phyloP scores from a whole-genome alignment of 2,888 invertebrate species.

The Sussaba pulchella region DNA sequence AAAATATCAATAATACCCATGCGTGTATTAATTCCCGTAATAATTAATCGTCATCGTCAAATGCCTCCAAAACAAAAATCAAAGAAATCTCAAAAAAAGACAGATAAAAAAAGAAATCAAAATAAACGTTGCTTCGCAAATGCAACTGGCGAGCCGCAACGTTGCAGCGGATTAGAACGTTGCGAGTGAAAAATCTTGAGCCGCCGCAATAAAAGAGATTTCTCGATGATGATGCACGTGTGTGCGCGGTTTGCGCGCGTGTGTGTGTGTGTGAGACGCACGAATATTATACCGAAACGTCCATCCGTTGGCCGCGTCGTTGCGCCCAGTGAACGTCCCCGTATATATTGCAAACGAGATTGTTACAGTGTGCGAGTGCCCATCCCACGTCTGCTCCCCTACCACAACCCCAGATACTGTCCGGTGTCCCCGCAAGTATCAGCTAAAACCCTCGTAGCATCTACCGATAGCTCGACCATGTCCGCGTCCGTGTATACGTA shows the following conservation, averaged over 20 bases:
- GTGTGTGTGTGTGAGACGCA: constrained; percentile 24
- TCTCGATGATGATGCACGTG: neutral
- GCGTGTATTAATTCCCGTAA: too few species aligned
- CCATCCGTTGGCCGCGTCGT: constrained; percentile 31
- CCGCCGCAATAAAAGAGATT: constrained; percentile 54
- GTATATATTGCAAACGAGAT: constrained; percentile 49
- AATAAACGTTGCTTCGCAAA: neutral
- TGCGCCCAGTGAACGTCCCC: constrained; percentile 64
- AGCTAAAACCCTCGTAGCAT: constrained; percentile 47
- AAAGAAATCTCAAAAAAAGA: too few species aligned
- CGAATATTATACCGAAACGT: too few species aligned
- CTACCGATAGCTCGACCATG: constrained; percentile 43
- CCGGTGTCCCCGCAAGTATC: constrained; percentile 29
- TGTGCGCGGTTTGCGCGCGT: neutral
- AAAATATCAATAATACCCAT: too few species aligned
- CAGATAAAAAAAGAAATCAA: neutral
- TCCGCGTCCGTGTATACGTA: constrained; percentile 41
- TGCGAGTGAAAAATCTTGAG: constrained; percentile 45
- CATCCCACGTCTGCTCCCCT: constrained; percentile 58
- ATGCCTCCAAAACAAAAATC: too few species aligned
- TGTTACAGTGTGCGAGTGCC: constrained; percentile 59
- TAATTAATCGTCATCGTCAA: too few species aligned
- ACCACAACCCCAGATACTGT: constrained; percentile 35
- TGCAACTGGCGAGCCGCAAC: neutral
- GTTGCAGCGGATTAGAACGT: constrained; percentile 16